These are phyloP conservation scores for Zaprionus nigranus DNA, from an alignment of 1,140 invertebrate genomes.

Conservation along the genomic window DNA sequence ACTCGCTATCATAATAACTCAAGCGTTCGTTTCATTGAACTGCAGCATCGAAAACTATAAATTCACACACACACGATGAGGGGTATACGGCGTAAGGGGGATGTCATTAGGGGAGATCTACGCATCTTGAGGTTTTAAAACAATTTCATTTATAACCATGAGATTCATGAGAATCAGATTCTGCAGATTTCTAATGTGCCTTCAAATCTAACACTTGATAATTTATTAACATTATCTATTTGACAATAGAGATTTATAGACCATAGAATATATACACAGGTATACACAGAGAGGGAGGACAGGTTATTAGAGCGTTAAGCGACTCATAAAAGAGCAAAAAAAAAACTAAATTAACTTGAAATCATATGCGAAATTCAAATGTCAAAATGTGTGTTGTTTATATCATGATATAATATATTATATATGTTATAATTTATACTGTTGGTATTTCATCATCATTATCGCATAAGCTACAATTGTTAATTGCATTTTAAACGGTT, in stretches of 20 bases:
- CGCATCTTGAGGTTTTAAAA: neutral
- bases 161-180: neutral
- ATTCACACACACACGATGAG: neutral
- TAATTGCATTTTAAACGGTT: neutral
- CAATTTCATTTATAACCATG: constrained; percentile 24
- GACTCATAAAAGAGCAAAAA: neutral
- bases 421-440: neutral
- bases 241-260: constrained; percentile 5
- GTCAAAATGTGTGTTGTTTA: neutral
- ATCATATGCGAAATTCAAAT: constrained; percentile 6
- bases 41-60: constrained; percentile 24
- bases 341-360: neutral
- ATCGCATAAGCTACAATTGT: neutral
- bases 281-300: neutral
- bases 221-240: constrained; percentile 12
- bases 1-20: constrained; percentile 23
- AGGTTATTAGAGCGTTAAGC: constrained; percentile 2
- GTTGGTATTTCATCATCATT: neutral
- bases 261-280: constrained; percentile 4
- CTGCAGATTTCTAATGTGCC: neutral
- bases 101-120: neutral
- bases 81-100: neutral
- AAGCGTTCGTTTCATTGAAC: constrained; percentile 26
- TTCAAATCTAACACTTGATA: constrained; percentile 4
- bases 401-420: neutral